Evolutionary conservation across 1,140 invertebrate genomes (phyloP), one percentile per base, ranked within the genome.

Genomic region (Chlorops oryzae): DNA sequence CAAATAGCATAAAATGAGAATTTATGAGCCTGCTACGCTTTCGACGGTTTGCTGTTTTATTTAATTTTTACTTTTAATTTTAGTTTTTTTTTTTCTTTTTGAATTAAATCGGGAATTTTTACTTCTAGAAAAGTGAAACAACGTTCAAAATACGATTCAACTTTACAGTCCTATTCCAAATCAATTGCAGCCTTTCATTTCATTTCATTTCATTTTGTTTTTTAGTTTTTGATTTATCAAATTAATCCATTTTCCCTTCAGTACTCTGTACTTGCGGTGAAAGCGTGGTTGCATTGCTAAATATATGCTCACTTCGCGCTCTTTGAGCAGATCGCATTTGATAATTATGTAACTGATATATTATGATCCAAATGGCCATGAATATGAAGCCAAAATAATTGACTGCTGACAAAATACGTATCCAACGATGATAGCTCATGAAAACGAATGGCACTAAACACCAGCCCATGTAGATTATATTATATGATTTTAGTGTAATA

Each of bases 391-490:
- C 85, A 18, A 77, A 77, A 58, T 81, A 89, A 57, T 83, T 82
- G 9, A 86, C 59, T 12, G 77, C 78, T 1, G 56, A 57, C 56
- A 80, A 85, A 0, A 84, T 78, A 18, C 70, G 63, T 58, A 76
- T 79, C 75, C 85, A 90, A 47, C 76, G 80, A 2, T 78, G 54
- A 49, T 74, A 86, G 5, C 82, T 82, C 20, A 95, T 78, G 2
- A 90, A 75, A 22, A 81, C 81, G 64, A 97, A 95, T 0, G 89
- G 82, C 5, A 85, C 72, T 10, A 95, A 73, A 61, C 86, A 86
- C 76, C 89, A 96, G 10, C 90, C 89, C 80, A 95, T 87, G 55
- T 87, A 88, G 12, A 90, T 75, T 10, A 86, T 77, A 0, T 89
- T 83, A 56, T 92, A 90, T 0, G 83, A 57, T 70, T 90, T 91